Base-by-base conservation (phyloP, 2,113 vertebrate species). In the Corvus hawaiiensis region DNA sequence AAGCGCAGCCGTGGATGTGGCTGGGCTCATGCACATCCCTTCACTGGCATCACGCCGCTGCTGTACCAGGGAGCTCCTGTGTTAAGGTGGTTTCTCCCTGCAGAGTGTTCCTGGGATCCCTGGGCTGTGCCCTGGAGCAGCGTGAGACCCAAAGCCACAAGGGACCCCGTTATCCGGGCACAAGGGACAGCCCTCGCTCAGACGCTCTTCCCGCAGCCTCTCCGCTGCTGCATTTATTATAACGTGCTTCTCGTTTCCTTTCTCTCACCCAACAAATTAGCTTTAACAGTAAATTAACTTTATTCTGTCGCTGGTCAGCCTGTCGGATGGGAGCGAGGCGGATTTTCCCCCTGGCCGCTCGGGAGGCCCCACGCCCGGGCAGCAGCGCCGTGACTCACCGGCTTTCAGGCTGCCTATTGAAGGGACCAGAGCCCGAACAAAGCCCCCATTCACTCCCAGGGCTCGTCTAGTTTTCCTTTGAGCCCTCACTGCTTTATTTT, bases 371-470 rank as follows among this genome's bases (percentile, higher is more conserved):
- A 17, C 14, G 46, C 37, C 76, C 17, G 62, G 93, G 73, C 71
- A 73, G 89, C 96, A 55, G 52, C 1, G 39, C 94, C 4, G 84
- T 84, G 95, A 92, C 93, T 95, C 95, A 67, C 75, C n/a, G 93
- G 51, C 93, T 81, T 91, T 81, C 92, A 84, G 95, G 86, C 96
- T 61, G 89, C 93, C 93, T 96, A 97, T 97, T 97, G 94, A 97
- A 71, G 90, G 91, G 52, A 62, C 39, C 26, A 0, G 61, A 77
- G 93, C 90, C 80, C 11, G 49, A 96, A 97, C 96, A 97, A 94
- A 95, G 96, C 94, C 87, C 71, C 82, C 89, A 75, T 88, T 96
- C 90, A 90, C 88, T 90, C 54, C 6, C 5, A 8, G 71, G 37
- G 30, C 94, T 89, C 93, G 41, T 81, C 82, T 69, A 39, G 91